These are phyloP conservation scores for Brachyptera risi DNA, from an alignment of 2,888 invertebrate species.

Conservation along the genomic window DNA sequence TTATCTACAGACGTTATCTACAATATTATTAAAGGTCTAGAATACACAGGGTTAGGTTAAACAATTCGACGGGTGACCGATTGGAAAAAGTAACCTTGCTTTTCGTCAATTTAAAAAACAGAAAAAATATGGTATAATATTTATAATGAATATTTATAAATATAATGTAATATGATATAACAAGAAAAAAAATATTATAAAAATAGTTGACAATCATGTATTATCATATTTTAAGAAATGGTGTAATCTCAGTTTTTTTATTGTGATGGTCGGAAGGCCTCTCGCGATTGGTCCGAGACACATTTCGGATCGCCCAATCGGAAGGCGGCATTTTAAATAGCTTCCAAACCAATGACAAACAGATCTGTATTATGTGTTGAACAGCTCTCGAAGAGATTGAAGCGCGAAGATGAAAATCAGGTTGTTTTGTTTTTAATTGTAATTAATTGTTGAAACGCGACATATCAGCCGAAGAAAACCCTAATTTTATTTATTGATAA, in stretches of 20 bases:
- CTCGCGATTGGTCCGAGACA: too few species aligned
- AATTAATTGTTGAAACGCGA: too few species aligned
- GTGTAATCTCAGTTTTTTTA: not conserved
- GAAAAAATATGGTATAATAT: constrained; percentile 22
- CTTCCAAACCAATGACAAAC: too few species aligned
- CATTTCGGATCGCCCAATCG: too few species aligned
- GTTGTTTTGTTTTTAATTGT: too few species aligned
- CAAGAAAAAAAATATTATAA: constrained; percentile 23
- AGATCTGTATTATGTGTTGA: too few species aligned
- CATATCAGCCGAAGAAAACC: not conserved
- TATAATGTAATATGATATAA: constrained; percentile 15
- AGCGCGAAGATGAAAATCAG: too few species aligned
- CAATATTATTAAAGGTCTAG: constrained; percentile 23
- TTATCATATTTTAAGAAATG: constrained; percentile 18
- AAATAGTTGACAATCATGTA: constrained; percentile 33
- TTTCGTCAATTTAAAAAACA: constrained; percentile 29
- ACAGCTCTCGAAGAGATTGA: too few species aligned
- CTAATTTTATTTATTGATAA: not conserved
- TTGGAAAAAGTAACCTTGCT: constrained; percentile 27
- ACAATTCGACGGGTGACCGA: constrained; percentile 25
- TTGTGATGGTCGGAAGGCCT: too few species aligned
- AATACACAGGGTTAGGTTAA: constrained; percentile 15
- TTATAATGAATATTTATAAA: constrained; percentile 32
- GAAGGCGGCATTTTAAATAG: too few species aligned
- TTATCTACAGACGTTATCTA: too few species aligned